phyloP scores from a whole-genome alignment of 1,140 invertebrate species.

The Chironomus tepperi region DNA sequence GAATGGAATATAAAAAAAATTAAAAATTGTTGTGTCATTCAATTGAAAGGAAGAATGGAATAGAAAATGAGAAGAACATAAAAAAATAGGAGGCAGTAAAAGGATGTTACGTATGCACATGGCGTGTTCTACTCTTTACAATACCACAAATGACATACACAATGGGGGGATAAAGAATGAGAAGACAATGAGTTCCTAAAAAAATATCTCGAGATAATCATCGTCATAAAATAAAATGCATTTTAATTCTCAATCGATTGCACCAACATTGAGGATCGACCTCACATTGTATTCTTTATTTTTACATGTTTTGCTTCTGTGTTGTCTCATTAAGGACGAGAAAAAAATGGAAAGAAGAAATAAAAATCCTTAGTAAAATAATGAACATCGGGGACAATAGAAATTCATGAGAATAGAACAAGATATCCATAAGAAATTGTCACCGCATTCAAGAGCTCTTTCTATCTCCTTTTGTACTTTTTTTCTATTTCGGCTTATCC shows the following conservation, averaged over 20 bases:
- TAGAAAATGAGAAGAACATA: not conserved
- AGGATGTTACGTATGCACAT: constrained; percentile 17
- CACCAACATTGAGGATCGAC: not conserved
- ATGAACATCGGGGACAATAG: not conserved
- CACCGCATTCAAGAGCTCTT: not conserved
- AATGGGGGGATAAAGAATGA: not conserved
- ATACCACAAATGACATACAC: constrained; percentile 2
- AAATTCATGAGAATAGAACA: not conserved
- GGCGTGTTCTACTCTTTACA: not conserved
- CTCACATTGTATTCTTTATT: not conserved
- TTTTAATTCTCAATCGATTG: constrained; percentile 20
- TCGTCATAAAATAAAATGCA: not conserved
- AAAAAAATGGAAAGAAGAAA: too few species aligned
- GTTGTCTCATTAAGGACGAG: constrained; percentile 13
- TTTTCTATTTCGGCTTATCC: not conserved
- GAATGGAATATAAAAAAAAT: not conserved
- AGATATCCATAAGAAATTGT: constrained; percentile 21
- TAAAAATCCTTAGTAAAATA: not conserved
- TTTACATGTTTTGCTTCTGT: constrained; percentile 2
- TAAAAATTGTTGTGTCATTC: constrained; percentile 20
- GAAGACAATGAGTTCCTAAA: not conserved
- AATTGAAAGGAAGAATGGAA: not conserved
- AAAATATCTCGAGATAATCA: constrained; percentile 10
- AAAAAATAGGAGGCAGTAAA: constrained; percentile 12
- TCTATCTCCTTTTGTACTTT: not conserved